These are phyloP conservation scores for Lapara coniferarum DNA, from an alignment of 2,888 invertebrate species.

Conservation along the genomic window DNA sequence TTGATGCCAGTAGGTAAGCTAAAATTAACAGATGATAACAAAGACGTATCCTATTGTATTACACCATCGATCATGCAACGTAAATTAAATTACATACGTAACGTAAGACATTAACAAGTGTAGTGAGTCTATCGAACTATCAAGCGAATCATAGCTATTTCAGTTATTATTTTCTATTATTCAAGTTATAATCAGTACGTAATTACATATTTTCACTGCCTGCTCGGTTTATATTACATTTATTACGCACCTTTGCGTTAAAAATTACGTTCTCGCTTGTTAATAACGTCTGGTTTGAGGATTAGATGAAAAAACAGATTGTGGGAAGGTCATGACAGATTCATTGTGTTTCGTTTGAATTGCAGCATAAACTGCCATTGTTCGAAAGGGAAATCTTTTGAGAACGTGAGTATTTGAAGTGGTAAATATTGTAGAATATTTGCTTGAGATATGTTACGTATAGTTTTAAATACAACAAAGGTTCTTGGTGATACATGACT, in stretches of 20 bases:
- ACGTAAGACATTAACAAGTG: neutral
- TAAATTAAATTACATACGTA: neutral
- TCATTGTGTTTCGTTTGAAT: constrained; percentile 7
- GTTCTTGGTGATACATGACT: neutral
- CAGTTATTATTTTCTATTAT: neutral
- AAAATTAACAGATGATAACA: neutral
- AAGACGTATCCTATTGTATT: neutral
- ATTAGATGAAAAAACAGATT: neutral
- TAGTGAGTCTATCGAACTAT: neutral
- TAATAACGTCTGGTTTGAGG: neutral
- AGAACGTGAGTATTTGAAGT: constrained; percentile 39
- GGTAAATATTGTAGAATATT: constrained; percentile 27
- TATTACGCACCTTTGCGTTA: neutral
- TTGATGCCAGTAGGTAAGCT: too few relatives aligned
- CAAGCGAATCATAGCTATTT: constrained; percentile 3
- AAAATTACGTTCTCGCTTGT: neutral
- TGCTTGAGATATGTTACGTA: neutral
- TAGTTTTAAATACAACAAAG: neutral
- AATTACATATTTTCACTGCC: neutral
- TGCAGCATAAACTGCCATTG: constrained; percentile 15
- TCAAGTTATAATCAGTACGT: neutral
- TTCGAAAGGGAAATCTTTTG: constrained; percentile 37
- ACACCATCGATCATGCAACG: neutral
- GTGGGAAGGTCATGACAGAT: constrained; percentile 7
- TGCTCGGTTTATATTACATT: neutral